A percentile compares a stretch with the other conserved stretches of the same genome.
phyloP scores from a whole-genome alignment of 2,113 vertebrate genomes.

The Chauna torquata region DNA sequence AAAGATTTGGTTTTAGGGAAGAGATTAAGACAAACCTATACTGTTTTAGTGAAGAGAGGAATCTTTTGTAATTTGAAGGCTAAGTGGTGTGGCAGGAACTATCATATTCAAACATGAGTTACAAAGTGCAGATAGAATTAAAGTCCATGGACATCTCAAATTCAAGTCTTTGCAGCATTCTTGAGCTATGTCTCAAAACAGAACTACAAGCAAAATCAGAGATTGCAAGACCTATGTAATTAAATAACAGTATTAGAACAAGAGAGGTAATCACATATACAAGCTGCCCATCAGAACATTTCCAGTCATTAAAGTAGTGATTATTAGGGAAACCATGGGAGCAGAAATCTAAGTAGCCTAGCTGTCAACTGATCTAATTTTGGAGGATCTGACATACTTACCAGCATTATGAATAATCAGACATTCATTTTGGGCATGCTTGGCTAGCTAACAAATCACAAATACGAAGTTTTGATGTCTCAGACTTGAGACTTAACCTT shows the following conservation, averaged over 20 bases:
- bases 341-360: background rate
- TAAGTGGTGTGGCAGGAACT: background rate
- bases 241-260: background rate
- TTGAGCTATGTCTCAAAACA: background rate
- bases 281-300: background rate
- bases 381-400: background rate
- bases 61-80: background rate
- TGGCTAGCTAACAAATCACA: background rate
- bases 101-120: background rate
- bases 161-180: background rate
- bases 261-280: background rate
- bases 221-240: background rate
- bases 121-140: background rate
- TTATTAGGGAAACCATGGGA: background rate
- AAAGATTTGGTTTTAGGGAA: background rate
- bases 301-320: background rate
- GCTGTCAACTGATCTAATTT: background rate
- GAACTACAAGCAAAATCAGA: background rate
- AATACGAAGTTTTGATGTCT: background rate
- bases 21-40: background rate
- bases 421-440: background rate
- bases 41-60: background rate
- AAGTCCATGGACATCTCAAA: background rate
- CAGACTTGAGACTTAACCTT: background rate
- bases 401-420: background rate